A percentile compares a stretch with the other conserved stretches of the same genome.
Conservation (phyloP, 2,797 vertebrate species). For the Squalus acanthias region DNA sequence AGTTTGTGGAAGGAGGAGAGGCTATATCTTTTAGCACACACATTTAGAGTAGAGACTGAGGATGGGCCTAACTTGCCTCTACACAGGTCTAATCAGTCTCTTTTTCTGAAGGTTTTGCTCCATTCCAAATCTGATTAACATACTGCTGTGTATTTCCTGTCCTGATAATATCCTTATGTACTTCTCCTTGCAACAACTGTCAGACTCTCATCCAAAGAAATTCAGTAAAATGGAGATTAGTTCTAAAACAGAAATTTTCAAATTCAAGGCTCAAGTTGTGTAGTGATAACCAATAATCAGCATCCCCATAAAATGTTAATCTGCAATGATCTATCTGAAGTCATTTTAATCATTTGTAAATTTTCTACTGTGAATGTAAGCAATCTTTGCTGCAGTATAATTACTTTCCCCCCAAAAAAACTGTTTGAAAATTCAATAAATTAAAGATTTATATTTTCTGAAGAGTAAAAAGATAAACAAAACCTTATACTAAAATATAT, state of each 20-base stretch:
- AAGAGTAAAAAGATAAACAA: constrained; percentile 13
- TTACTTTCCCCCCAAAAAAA: neutral
- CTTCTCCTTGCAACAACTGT: neutral
- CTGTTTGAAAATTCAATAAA: neutral
- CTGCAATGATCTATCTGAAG: neutral
- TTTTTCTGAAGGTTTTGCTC: neutral
- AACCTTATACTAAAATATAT: neutral
- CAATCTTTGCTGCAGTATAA: neutral
- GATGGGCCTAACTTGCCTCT: neutral
- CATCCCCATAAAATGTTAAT: neutral
- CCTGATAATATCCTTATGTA: neutral
- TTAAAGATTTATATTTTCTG: constrained; percentile 28
- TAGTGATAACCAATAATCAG: neutral
- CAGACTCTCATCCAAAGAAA: neutral
- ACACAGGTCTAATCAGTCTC: neutral
- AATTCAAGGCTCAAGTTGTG: neutral
- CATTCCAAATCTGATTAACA: neutral
- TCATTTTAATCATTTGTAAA: neutral
- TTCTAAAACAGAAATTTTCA: neutral
- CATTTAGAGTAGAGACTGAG: neutral
- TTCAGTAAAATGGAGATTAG: neutral
- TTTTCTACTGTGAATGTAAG: neutral
- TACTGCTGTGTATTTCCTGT: neutral
- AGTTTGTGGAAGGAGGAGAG: neutral
- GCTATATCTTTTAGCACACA: neutral